Base-by-base conservation (phyloP, 2,888 invertebrate species). In the Anticlea derivata region DNA sequence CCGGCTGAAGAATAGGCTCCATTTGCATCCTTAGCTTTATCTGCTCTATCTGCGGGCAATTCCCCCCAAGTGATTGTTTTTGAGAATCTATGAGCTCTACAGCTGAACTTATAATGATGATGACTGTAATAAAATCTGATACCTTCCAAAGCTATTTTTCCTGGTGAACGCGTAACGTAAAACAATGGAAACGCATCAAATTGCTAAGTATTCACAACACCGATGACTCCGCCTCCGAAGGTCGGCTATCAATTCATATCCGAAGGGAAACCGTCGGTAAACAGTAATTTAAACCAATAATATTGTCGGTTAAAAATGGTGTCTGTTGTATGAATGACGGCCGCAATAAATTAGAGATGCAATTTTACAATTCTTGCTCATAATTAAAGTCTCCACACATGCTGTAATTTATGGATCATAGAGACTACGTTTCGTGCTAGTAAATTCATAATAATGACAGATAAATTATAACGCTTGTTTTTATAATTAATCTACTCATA, bases 181-280 rank as follows among this genome's bases (percentile, higher is more conserved):
- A 51, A 50, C 58, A 73, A 66, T 73, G 73, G 68, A 72, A 62
- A 72, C 63, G 48, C 31, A 58, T 66, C 38, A 45, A 58, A 72
- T 80, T 74, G 67, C 60, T 77, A n/a, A n/a, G n/a, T n/a, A 81
- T 80, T 73, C 78, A 71, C 46, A 58, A 70, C 53, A 58, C 50
- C 37, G 55, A 56, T 66, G 61, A 59, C 67, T 69, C n/a, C 68
- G 58, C 67, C 65, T 58, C 57, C 60, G 60, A 75, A 81, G 81
- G 79, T 68, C 73, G 61, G 37, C 67, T 68, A 70, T 65, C 56
- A 65, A 70, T 67, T 68, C 66, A 68, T 57, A 61, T 61, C 61
- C 57, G 65, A 65, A 64, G 64, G 69, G 60, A 63, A 61, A 64
- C 58, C 27, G 38, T 8, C 24, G n/a, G 23, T 38, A 38, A 39